A percentile compares a stretch with the other conserved stretches of the same genome.
phyloP scores from a whole-genome alignment of 1,140 invertebrate species.

The Helicorthomorpha holstii region DNA sequence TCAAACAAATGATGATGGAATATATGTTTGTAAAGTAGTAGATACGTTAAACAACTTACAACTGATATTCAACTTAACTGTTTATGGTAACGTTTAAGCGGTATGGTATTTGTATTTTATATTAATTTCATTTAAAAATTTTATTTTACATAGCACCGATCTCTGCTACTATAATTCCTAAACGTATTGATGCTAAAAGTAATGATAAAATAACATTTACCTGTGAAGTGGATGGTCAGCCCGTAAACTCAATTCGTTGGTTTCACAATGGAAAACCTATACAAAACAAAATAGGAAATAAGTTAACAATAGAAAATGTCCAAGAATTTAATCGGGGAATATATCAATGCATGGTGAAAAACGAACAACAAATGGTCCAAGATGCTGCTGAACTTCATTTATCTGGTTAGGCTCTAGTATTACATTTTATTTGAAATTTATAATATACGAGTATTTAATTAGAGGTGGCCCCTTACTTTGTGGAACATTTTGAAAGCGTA shows the following conservation, averaged over 20 bases:
- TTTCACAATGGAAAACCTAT: conserved; percentile 64
- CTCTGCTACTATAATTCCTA: background rate
- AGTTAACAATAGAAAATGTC: conserved; percentile 24
- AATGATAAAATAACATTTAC: conserved; percentile 61
- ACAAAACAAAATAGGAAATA: conserved; percentile 28
- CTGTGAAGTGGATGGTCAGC: conserved; percentile 61
- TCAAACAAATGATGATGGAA: conserved; percentile 2
- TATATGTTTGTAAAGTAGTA: conserved; percentile 4
- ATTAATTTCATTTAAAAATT: background rate
- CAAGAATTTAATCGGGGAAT: conserved; percentile 47
- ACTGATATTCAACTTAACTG: background rate
- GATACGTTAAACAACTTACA: background rate
- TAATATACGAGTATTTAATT: no score
- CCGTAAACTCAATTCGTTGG: conserved; percentile 54
- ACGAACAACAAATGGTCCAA: conserved; percentile 22
- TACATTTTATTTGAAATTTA: no score
- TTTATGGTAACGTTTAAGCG: background rate
- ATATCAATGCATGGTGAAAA: conserved; percentile 30
- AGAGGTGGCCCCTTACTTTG: no score
- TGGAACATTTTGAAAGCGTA: no score
- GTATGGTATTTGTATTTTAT: background rate
- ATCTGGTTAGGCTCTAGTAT: conserved; percentile 24
- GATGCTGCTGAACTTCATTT: conserved; percentile 24
- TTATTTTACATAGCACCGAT: background rate
- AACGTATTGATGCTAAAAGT: conserved; percentile 37